phyloP scores from a whole-genome alignment of 2,888 invertebrate species.

The Netelia virgata region DNA sequence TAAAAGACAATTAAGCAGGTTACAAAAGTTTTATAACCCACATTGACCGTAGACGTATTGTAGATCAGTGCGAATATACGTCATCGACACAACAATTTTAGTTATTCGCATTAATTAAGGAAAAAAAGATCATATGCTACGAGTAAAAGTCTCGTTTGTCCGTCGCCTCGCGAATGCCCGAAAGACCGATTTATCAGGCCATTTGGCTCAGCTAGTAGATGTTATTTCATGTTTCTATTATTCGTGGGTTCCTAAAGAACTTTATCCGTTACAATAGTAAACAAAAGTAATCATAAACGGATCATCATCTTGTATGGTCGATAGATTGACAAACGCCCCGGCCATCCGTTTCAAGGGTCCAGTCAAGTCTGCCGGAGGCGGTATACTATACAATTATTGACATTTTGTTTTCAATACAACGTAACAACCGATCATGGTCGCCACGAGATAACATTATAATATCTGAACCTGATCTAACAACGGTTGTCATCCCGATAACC shows the following conservation, averaged over 20 bases:
- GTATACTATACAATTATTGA: conserved; percentile 56
- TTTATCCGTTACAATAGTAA: conserved; percentile 29
- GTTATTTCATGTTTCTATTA: conserved; percentile 56
- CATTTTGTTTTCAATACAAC: conserved; percentile 38
- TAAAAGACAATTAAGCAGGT: conserved; percentile 75
- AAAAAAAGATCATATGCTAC: conserved; percentile 2
- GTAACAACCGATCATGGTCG: conserved; percentile 19
- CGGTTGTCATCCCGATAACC: conserved; percentile 77
- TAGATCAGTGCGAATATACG: conserved; percentile 74
- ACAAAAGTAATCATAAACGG: conserved; percentile 39
- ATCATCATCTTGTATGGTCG: conserved; percentile 58
- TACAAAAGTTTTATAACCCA: conserved; percentile 80
- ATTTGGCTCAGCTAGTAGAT: conserved; percentile 15
- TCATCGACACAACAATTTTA: conserved; percentile 39
- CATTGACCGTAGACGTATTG: conserved; percentile 78
- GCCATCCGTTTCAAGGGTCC: conserved; percentile 77
- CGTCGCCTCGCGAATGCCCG: background rate
- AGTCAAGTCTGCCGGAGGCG: conserved; percentile 78
- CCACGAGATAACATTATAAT: conserved; percentile 43
- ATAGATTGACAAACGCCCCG: conserved; percentile 79
- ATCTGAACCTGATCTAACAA: conserved; percentile 65
- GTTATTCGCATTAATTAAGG: conserved; percentile 30
- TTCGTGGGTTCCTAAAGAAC: conserved; percentile 27
- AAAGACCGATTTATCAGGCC: background rate
- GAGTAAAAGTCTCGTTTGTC: background rate